Conservation (phyloP, 2,113 vertebrate genomes). For the Poeciliopsis occidentalis region DNA sequence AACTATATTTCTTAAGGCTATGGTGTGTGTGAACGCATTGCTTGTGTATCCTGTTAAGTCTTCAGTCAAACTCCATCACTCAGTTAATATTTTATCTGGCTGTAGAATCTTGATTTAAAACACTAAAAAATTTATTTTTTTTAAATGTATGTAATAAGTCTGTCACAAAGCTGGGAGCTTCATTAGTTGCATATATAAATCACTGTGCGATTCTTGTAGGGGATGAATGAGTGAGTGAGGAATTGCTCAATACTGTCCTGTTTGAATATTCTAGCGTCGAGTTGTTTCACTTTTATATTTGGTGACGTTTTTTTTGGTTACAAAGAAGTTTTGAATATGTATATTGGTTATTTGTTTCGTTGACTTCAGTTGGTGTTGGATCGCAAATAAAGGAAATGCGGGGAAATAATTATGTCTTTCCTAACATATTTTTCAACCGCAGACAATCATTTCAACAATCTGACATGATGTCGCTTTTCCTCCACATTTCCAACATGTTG, state of each 20-base stretch:
- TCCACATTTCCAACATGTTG: not conserved
- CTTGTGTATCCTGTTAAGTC: not conserved
- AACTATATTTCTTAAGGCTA: not conserved
- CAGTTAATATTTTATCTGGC: slow-evolving; percentile 13
- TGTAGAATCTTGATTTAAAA: slow-evolving; percentile 28
- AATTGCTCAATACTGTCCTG: slow-evolving; percentile 55
- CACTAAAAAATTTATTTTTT: slow-evolving; percentile 27
- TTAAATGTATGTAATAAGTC: slow-evolving; percentile 21
- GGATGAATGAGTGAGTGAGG: slow-evolving; percentile 24
- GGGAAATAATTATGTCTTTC: no score
- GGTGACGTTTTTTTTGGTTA: slow-evolving; percentile 38
- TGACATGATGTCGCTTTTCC: not conserved
- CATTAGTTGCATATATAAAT: slow-evolving; percentile 55
- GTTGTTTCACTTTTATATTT: slow-evolving; percentile 52
- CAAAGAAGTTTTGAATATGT: slow-evolving; percentile 61
- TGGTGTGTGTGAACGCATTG: not conserved
- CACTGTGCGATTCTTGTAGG: slow-evolving; percentile 45
- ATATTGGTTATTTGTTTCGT: slow-evolving; percentile 68
- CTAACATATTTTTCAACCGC: not conserved
- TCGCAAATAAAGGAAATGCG: slow-evolving; percentile 63
- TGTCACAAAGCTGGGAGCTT: slow-evolving; percentile 43
- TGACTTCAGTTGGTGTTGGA: slow-evolving; percentile 68
- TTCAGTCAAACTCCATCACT: slow-evolving; percentile 13
- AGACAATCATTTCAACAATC: not conserved
- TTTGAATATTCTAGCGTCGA: slow-evolving; percentile 59